Base-by-base conservation (phyloP, 1,140 invertebrate species). In the Ptiloglossa arizonensis region DNA sequence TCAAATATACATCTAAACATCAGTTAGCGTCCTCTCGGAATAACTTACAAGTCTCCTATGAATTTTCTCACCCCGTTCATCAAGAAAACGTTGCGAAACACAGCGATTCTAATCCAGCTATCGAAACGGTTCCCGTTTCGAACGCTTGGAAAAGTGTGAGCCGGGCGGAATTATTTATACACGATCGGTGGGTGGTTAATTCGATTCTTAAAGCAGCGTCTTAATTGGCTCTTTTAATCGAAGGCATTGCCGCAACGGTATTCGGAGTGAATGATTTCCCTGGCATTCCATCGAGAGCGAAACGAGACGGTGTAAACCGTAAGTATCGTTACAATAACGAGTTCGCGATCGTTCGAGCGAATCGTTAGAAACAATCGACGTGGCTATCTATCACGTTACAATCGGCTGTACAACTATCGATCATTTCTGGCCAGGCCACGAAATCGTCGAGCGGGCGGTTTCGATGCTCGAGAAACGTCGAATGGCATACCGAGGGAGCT, bases 311-410 rank as follows among this genome's bases (percentile, higher is more conserved):
- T n/a, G 8, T 29, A n/a, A n/a, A 19, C 17, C 15, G 22, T 29
- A 24, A 56, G n/a, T 24, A 24, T 68, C 38, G 54, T 68, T 24
- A 15, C 19, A n/a, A 63, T 63, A 66, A 59, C 60, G 68, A 78
- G 73, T 78, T 57, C 46, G 54, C 48, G 38, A 63, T 41, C 68
- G 63, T 83, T 70, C 83, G 66, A 67, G 13, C 50, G 72, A 76
- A 86, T 86, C 80, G 80, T 89, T 86, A 86, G 85, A 87, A 82
- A 84, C 84, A 85, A 88, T 84, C 80, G 82, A 57, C 52, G 52
- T 50, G 76, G 80, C 80, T 72, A 87, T 89, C 87, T 77, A 88
- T 88, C 87, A 88, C 62, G 38, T 27, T 60, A 32, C 60, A 71
- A 83, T 68, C 78, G 62, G 41, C 54, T 72, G 56, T 77, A 63